Base-by-base conservation (phyloP, 2,888 invertebrate species). In the Eristalinus aeneus region DNA sequence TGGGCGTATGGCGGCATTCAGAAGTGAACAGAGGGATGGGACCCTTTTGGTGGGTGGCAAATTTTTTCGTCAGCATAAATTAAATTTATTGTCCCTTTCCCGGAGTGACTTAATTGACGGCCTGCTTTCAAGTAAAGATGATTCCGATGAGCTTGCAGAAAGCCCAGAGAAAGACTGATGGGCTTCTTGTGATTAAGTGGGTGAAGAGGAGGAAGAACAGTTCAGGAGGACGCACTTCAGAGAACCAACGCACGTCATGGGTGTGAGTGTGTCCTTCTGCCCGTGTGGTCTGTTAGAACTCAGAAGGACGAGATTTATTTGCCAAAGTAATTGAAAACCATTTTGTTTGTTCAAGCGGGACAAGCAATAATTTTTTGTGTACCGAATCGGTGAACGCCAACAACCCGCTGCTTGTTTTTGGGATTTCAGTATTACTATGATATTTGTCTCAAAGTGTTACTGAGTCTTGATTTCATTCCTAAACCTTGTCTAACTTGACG, bases 91-190 rank as follows among this genome's bases (percentile, higher is more conserved):
- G 32, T 32, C 8, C 32, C 9, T 20, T 5, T 27, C 16, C 6
- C 1, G 53, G 16, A 67, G 67, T 67, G 53, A 39, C 67, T 53
- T 65, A 54, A 67, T 67, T 54, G 53, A 46, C 46, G 65, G n/a
- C 46, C 16, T 46, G 16, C 6, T 16, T 16, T n/a, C 16, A 1
- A n/a, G 16, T n/a, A 16, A 46, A n/a, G 46, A 16, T 46, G 46
- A 16, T 46, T 46, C 16, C 6, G 46, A 46, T 46, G 46, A 46
- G 46, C 16, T 46, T 46, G n/a, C 46, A 16, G 46, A 46, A 16
- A 46, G 46, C 46, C 16, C 5, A 16, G 16, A 8, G 16, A 16
- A 46, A 16, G 46, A 46, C 4, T 46, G 46, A 46, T 16, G 46
- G 46, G 16, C 46, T 46, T 46, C 46, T 46, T 46, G 16, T 16